Conservation (phyloP, 2,113 vertebrate species). For the Notarius lentiginosus region DNA sequence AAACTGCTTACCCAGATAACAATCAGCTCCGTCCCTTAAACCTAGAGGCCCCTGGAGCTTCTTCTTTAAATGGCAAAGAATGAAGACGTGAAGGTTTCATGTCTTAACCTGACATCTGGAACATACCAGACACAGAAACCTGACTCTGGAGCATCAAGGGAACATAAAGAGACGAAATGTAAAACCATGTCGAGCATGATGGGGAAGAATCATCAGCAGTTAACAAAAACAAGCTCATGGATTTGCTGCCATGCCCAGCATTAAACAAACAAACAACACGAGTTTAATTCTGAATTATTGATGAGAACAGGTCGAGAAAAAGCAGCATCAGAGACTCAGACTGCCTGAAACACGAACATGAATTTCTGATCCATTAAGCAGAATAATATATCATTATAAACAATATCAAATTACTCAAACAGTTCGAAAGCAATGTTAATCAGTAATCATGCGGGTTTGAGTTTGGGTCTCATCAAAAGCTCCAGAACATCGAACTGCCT, state of each 20-base stretch:
- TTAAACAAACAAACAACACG: neutral
- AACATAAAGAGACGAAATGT: neutral
- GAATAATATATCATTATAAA: neutral
- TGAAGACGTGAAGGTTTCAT: neutral
- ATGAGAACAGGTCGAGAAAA: constrained; percentile 17
- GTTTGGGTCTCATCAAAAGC: too few species aligned
- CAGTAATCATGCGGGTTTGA: neutral
- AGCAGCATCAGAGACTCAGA: neutral
- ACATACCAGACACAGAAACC: constrained; percentile 15
- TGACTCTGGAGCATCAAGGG: neutral
- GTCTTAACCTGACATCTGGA: constrained; percentile 32
- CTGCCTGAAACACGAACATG: neutral
- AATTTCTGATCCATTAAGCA: constrained; percentile 6
- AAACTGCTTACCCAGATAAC: constrained; percentile 43
- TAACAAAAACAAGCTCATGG: neutral
- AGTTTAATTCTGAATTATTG: constrained; percentile 15
- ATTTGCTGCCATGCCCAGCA: neutral
- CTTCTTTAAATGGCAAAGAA: constrained; percentile 15
- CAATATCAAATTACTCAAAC: neutral
- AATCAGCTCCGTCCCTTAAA: constrained; percentile 38
- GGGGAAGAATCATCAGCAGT: neutral
- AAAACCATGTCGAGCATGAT: neutral
- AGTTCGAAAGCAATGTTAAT: neutral
- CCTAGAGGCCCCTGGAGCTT: constrained; percentile 13
- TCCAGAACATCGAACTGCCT: neutral